Evolutionary conservation across 2,113 vertebrate genomes (phyloP).

Genomic region (Varanus salvator): DNA sequence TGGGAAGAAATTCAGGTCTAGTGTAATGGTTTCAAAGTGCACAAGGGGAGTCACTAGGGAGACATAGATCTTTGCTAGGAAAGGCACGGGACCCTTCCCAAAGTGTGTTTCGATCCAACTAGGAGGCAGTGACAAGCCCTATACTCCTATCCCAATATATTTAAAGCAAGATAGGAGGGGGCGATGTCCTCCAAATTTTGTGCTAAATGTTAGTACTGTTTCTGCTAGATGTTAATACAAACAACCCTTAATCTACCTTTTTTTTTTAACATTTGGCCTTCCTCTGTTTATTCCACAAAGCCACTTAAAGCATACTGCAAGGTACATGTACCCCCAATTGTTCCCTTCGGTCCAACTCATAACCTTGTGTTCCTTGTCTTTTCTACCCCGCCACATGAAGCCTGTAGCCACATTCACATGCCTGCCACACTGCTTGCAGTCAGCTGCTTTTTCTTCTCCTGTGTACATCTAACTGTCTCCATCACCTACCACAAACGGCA

Average conservation of each 20-base stretch:
- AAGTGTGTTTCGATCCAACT: background rate
- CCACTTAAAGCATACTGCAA: background rate
- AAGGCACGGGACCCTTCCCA: background rate
- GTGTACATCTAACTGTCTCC: background rate
- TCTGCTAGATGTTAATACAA: background rate
- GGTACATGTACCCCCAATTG: background rate
- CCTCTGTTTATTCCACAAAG: background rate
- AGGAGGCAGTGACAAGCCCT: background rate
- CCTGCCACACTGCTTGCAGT: background rate
- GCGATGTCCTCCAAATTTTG: background rate
- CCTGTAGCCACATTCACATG: background rate
- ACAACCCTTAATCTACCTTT: background rate
- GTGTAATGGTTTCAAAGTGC: background rate
- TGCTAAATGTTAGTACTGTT: background rate
- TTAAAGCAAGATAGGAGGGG: background rate
- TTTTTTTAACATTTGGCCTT: background rate
- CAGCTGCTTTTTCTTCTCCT: background rate
- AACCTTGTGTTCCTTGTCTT: background rate
- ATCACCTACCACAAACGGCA: background rate
- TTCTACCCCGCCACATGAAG: background rate
- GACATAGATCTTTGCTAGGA: background rate
- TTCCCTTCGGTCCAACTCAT: background rate
- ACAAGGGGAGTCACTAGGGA: slow-evolving; percentile 6
- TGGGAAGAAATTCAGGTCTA: slow-evolving; percentile 6
- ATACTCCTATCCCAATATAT: no score